These are phyloP conservation scores for Zonotrichia albicollis DNA, from an alignment of 2,797 vertebrate species.

Conservation along the genomic window DNA sequence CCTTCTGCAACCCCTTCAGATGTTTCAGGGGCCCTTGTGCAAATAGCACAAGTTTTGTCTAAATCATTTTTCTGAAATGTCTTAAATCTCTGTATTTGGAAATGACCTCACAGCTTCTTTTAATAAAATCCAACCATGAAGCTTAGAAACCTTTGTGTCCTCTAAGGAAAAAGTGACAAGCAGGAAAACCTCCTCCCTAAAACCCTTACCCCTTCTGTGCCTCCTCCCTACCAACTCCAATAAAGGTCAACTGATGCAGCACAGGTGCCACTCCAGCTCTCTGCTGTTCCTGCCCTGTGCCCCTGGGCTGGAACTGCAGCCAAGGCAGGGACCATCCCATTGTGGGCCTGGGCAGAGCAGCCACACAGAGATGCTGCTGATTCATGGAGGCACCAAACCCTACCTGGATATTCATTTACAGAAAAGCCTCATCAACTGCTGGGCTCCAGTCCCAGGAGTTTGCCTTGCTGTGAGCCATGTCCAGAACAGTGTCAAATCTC, in stretches of 20 bases:
- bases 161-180: neutral
- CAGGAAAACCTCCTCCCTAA: neutral
- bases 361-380: neutral
- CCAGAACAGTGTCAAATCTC: neutral
- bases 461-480: fast-evolving
- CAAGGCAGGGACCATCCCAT: neutral
- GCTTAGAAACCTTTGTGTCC: neutral
- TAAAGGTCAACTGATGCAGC: neutral
- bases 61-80: neutral
- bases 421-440: neutral
- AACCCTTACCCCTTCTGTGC: neutral
- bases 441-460: neutral
- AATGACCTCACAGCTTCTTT: neutral
- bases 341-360: neutral
- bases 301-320: neutral
- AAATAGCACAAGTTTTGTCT: neutral
- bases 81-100: neutral
- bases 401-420: neutral
- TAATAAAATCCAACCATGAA: neutral
- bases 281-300: neutral
- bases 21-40: neutral
- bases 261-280: neutral
- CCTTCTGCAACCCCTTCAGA: neutral
- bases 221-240: neutral
- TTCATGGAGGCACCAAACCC: neutral